Evolutionary conservation across 2,113 vertebrate genomes (phyloP).

Genomic region (Lepus americanus): DNA sequence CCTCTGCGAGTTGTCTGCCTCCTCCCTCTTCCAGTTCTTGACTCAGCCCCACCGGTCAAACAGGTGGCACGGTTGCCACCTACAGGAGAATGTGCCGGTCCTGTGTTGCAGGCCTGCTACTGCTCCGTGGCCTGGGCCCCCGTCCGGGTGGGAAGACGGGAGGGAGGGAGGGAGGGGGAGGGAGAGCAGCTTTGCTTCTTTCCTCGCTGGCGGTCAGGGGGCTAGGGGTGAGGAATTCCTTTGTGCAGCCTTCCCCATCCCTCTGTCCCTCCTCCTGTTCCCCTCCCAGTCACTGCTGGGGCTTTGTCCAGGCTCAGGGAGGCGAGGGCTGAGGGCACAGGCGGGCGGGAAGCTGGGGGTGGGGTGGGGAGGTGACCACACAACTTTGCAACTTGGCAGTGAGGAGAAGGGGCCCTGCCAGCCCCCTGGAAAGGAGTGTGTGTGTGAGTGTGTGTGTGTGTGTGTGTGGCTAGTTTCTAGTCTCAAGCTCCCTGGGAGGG

Average conservation of each 20-base stretch:
- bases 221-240: constrained; percentile 78
- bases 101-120: neutral
- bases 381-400: constrained; percentile 71
- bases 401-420: constrained; percentile 68
- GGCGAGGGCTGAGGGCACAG: constrained; percentile 65
- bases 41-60: constrained; percentile 71
- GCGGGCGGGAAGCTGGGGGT: constrained; percentile 50
- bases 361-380: constrained; percentile 68
- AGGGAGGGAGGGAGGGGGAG: neutral
- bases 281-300: constrained; percentile 69
- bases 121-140: constrained; percentile 30
- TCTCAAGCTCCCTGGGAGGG: constrained; percentile 23
- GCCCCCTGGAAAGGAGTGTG: neutral
- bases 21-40: constrained; percentile 69
- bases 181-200: constrained; percentile 57
- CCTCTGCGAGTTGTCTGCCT: constrained; percentile 72
- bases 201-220: constrained; percentile 49
- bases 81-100: constrained; percentile 72
- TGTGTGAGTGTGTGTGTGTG: neutral
- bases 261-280: constrained; percentile 75
- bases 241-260: constrained; percentile 73
- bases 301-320: constrained; percentile 78
- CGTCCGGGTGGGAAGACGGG: neutral
- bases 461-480: neutral
- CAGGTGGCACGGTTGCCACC: constrained; percentile 81